A percentile compares a stretch with the other conserved stretches of the same genome.
Evolutionary conservation across 2,113 vertebrate species (phyloP).

Genomic region (Prinia subflava): DNA sequence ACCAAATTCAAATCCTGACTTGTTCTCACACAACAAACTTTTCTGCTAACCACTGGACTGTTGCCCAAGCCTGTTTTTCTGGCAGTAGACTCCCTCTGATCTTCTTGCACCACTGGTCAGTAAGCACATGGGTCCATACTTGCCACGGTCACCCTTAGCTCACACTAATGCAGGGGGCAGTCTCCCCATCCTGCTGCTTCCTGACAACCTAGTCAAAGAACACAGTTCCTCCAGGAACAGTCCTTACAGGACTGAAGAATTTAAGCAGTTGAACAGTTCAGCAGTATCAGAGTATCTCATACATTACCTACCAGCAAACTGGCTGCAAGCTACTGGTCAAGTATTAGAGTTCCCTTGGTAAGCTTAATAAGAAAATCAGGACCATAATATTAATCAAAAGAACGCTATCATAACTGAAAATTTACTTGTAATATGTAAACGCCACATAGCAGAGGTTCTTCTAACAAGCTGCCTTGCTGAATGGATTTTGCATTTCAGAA

Average conservation of each 20-base stretch:
- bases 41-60: background rate
- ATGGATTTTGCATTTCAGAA: background rate
- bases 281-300: background rate
- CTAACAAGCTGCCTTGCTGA: background rate
- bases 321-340: background rate
- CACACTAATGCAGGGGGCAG: accelerated
- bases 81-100: background rate
- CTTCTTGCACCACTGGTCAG: background rate
- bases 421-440: background rate
- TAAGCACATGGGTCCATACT: background rate
- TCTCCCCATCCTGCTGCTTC: background rate
- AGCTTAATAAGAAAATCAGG: background rate
- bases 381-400: background rate
- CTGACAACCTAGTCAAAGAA: background rate
- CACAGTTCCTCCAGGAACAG: background rate
- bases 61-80: background rate
- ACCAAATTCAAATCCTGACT: background rate
- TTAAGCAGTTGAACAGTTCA: background rate
- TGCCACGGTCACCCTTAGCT: background rate
- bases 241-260: background rate
- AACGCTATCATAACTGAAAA: background rate
- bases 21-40: background rate
- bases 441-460: background rate
- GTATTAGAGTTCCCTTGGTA: background rate
- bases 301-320: background rate